Evolutionary conservation across 2,888 invertebrate species (phyloP).

Genomic region (Aphodius granarius): DNA sequence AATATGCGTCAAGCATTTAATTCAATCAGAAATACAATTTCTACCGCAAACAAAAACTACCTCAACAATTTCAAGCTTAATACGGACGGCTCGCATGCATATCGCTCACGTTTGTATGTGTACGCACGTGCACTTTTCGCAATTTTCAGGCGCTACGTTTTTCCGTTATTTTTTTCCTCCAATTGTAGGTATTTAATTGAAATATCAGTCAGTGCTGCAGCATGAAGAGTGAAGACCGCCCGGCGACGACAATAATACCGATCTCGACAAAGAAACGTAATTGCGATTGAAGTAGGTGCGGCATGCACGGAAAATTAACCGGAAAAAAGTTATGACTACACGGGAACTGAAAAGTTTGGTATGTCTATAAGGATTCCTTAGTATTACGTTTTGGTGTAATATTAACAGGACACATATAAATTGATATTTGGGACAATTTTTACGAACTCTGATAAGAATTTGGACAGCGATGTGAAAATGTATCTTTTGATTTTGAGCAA

Average conservation of each 20-base stretch:
- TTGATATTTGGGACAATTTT: too few relatives aligned
- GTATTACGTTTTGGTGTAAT: too few relatives aligned
- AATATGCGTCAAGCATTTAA: constrained; percentile 24
- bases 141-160: constrained; percentile 7
- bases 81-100: constrained; percentile 8
- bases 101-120: neutral
- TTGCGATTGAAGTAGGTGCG: constrained; percentile 6
- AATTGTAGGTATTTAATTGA: constrained; percentile 25
- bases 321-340: neutral
- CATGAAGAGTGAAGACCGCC: neutral
- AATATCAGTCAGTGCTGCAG: constrained; percentile 11
- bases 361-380: too few relatives aligned
- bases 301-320: constrained; percentile 1
- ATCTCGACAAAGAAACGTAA: neutral
- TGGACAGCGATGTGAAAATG: too few relatives aligned
- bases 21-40: constrained; percentile 28
- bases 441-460: too few relatives aligned
- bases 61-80: constrained; percentile 28
- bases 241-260: neutral
- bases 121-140: neutral
- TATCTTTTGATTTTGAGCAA: too few relatives aligned
- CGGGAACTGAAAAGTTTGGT: too few relatives aligned
- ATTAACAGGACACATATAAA: too few relatives aligned
- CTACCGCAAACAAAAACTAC: constrained; percentile 25
- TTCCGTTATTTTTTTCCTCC: constrained; percentile 8